Base-by-base conservation (phyloP, 2,888 invertebrate genomes). In the Aethes cnicana region DNA sequence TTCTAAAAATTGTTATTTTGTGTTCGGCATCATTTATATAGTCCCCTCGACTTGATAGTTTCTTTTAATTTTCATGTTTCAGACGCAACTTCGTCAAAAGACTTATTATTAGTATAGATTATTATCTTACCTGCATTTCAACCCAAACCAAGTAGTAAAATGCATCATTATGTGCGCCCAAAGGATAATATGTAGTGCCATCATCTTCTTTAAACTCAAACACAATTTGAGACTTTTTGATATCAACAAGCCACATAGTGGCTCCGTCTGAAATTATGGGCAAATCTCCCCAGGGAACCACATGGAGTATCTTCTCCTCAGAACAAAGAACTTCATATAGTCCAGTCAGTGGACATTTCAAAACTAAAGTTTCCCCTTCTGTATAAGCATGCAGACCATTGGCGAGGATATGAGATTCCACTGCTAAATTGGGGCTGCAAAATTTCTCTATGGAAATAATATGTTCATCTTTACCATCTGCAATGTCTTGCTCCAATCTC, bases 81-180 rank as follows among this genome's bases (percentile, higher is more conserved):
- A n/a, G n/a, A n/a, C n/a, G n/a, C n/a, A n/a, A n/a, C n/a, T n/a
- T n/a, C n/a, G n/a, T n/a, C n/a, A n/a, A n/a, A n/a, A n/a, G n/a
- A n/a, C n/a, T n/a, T n/a, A n/a, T n/a, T n/a, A n/a, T n/a, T n/a
- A n/a, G n/a, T n/a, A n/a, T n/a, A n/a, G n/a, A n/a, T n/a, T n/a
- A n/a, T 18, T 25, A 30, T 20, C 20, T 44, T 44, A 49, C 37
- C 41, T 54, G 43, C 36, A 37, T 50, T 37, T 44, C 23, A 37
- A 61, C 63, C 71, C 75, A 75, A 42, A 69, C 33, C 20, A 86
- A 46, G 57, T 77, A 89, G 55, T 84, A 88, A 35, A 89, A 78
- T 18, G 58, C 56, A 62, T 78, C 71, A 50, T 80, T 71, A 37
- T 73, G 47, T 9, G 68, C 62, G 30, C 61, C 58, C 8, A 89